Conservation (phyloP, 1,140 invertebrate species). For the Papilio xuthus region DNA sequence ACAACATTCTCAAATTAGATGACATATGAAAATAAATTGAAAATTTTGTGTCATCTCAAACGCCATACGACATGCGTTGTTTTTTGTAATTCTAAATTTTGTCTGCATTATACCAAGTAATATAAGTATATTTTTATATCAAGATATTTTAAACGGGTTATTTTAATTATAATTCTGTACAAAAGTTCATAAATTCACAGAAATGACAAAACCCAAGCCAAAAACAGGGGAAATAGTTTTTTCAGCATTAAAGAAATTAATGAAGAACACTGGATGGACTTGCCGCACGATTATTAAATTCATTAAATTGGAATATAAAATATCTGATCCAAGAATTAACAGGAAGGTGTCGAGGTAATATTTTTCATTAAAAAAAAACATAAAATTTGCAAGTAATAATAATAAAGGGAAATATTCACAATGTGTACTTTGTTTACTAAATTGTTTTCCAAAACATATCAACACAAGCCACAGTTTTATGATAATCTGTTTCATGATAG, state of each 20-base stretch:
- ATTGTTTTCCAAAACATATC: too few species aligned
- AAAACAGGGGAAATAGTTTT: slow-evolving; percentile 53
- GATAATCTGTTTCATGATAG: too few species aligned
- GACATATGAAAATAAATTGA: background rate
- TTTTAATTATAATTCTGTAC: background rate
- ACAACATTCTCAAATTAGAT: background rate
- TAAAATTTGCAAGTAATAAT: too few species aligned
- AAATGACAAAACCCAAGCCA: slow-evolving; percentile 12
- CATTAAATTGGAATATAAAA: slow-evolving; percentile 56
- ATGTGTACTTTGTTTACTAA: too few species aligned
- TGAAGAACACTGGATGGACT: slow-evolving; percentile 63
- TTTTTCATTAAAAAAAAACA: background rate
- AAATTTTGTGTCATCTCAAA: background rate
- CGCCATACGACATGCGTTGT: slow-evolving; percentile 1
- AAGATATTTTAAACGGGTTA: background rate
- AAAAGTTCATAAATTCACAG: background rate
- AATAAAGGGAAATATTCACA: background rate
- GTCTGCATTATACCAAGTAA: background rate
- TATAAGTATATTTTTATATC: background rate
- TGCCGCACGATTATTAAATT: slow-evolving; percentile 61
- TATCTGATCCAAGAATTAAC: slow-evolving; percentile 52
- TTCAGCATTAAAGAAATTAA: slow-evolving; percentile 59
- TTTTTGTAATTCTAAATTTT: slow-evolving; percentile 18
- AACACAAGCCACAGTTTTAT: too few species aligned
- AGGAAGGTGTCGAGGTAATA: slow-evolving; percentile 58